Conservation (phyloP, 2,113 vertebrate species). For the Gallinago undulata region DNA sequence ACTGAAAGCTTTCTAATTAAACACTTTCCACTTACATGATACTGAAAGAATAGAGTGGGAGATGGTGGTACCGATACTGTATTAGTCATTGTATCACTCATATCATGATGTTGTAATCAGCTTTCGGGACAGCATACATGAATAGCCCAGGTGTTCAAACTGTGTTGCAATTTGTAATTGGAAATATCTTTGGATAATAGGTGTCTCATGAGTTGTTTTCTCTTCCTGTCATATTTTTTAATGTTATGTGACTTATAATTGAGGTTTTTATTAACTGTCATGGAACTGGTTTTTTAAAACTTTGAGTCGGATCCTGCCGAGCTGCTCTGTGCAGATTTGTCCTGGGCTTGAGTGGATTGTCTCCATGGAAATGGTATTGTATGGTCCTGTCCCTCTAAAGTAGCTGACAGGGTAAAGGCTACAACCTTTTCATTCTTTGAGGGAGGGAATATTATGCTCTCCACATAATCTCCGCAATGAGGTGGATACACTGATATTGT, state of each 20-base stretch:
- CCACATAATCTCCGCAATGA: background rate
- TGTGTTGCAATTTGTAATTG: slow-evolving; percentile 62
- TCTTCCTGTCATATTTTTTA: slow-evolving; percentile 21
- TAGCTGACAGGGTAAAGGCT: background rate
- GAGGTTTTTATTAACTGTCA: slow-evolving; percentile 25
- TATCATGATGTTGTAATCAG: slow-evolving; percentile 67
- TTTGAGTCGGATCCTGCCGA: background rate
- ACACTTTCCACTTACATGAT: slow-evolving; percentile 69
- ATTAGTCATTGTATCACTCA: slow-evolving; percentile 66
- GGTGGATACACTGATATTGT: background rate
- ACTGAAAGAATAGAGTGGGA: slow-evolving; percentile 56
- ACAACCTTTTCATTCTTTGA: background rate
- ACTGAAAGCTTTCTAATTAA: slow-evolving; percentile 76
- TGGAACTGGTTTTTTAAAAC: background rate
- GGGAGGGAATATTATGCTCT: background rate
- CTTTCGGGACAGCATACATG: slow-evolving; percentile 5
- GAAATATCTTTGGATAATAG: slow-evolving; percentile 59
- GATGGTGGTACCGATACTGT: slow-evolving; percentile 29
- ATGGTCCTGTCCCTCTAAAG: background rate
- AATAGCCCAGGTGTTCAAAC: slow-evolving; percentile 53
- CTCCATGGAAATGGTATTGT: background rate
- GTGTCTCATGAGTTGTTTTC: slow-evolving; percentile 54
- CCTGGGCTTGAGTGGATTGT: background rate
- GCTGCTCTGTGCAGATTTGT: background rate
- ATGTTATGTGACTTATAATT: slow-evolving; percentile 38